Conservation (phyloP, 2,113 vertebrate genomes). For the Paratilapia polleni region DNA sequence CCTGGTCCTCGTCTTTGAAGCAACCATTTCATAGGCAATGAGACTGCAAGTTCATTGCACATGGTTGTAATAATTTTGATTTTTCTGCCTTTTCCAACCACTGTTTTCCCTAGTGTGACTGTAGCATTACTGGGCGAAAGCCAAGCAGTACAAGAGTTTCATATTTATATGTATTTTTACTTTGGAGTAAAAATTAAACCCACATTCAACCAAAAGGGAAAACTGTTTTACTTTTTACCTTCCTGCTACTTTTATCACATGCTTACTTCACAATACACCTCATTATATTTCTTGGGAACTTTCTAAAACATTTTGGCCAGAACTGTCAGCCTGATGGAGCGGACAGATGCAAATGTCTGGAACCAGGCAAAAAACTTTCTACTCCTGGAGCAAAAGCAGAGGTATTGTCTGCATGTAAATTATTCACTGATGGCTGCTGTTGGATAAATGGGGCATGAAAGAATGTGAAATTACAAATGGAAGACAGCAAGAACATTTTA, state of each 20-base stretch:
- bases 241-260: background rate
- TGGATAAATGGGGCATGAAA: conserved; percentile 18
- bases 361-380: background rate
- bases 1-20: no score
- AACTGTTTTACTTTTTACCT: no score
- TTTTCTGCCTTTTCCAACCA: no score
- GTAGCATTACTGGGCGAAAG: no score
- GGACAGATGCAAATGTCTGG: background rate
- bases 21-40: no score
- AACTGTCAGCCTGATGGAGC: background rate
- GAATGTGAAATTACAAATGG: background rate
- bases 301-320: background rate
- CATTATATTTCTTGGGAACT: background rate
- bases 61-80: background rate
- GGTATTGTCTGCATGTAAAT: background rate
- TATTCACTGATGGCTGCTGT: background rate
- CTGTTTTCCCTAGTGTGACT: no score
- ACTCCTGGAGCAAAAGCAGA: background rate
- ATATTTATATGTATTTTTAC: background rate
- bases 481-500: background rate
- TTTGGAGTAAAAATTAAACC: background rate
- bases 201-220: no score
- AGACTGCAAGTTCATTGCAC: background rate
- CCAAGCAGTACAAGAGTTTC: background rate
- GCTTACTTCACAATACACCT: background rate